Percentiles rank a stretch among this genome's conserved stretches.
Evolutionary conservation across 2,888 invertebrate genomes (phyloP).

Genomic region (Drosophila buzzatii): DNA sequence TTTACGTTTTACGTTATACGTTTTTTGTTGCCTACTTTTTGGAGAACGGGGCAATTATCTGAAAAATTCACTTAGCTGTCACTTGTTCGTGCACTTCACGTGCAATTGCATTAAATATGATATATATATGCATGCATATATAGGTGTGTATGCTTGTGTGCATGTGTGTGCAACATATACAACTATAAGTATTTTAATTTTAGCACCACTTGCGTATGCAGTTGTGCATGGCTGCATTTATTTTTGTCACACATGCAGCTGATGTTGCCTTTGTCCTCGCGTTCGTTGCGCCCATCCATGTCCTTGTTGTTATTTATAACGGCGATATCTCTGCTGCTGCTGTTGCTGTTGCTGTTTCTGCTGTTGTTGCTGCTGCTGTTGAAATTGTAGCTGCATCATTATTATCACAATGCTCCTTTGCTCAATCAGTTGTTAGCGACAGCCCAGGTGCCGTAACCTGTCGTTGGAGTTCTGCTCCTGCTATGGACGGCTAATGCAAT

Average conservation of each 20-base stretch:
- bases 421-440: constrained; percentile 43
- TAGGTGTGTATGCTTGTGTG: neutral
- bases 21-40: constrained; percentile 47
- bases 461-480: constrained; percentile 27
- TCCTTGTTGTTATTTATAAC: constrained; percentile 79
- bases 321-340: constrained; percentile 44
- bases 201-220: constrained; percentile 48
- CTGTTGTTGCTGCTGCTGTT: constrained; percentile 59
- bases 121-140: constrained; percentile 23
- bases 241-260: constrained; percentile 47
- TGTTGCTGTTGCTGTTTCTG: constrained; percentile 50
- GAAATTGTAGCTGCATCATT: constrained; percentile 54
- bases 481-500: constrained; percentile 31
- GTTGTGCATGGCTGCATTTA: constrained; percentile 38
- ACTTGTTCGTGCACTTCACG: constrained; percentile 47
- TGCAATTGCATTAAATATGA: constrained; percentile 73
- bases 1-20: constrained; percentile 10
- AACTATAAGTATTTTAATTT: constrained; percentile 46
- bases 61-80: constrained; percentile 70
- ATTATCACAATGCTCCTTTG: constrained; percentile 32
- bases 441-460: constrained; percentile 26
- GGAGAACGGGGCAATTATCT: constrained; percentile 55
- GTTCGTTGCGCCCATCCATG: constrained; percentile 72
- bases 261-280: constrained; percentile 50
- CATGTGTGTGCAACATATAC: neutral